These are phyloP conservation scores for Gasterosteus nipponicus DNA, from an alignment of 2,113 vertebrate genomes.

Conservation along the genomic window DNA sequence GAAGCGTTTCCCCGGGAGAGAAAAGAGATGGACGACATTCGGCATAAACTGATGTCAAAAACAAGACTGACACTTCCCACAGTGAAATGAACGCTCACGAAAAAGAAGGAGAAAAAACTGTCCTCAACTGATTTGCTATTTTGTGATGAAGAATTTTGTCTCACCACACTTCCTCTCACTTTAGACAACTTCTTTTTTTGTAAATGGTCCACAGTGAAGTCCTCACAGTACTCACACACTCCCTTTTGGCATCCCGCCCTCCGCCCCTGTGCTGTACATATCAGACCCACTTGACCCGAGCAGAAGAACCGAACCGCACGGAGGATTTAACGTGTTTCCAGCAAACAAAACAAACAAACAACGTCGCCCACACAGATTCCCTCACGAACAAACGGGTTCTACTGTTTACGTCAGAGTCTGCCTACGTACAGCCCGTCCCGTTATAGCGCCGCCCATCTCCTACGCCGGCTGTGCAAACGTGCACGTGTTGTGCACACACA, in stretches of 20 bases:
- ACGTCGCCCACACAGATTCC: constrained; percentile 42
- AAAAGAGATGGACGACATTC: constrained; percentile 63
- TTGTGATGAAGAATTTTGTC: constrained; percentile 77
- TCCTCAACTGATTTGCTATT: constrained; percentile 70
- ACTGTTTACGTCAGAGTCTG: constrained; percentile 61
- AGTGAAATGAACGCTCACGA: constrained; percentile 57
- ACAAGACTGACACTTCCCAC: constrained; percentile 52
- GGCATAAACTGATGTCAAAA: constrained; percentile 66
- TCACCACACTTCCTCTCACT: constrained; percentile 75
- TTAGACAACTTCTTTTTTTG: constrained; percentile 44
- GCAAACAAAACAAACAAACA: constrained; percentile 5
- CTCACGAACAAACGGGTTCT: constrained; percentile 44
- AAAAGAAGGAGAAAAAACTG: constrained; percentile 40
- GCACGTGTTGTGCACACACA: constrained; percentile 19
- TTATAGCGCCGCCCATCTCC: constrained; percentile 41
- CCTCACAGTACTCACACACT: constrained; percentile 63
- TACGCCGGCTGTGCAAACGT: constrained; percentile 14
- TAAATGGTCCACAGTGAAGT: constrained; percentile 50
- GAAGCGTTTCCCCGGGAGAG: constrained; percentile 52
- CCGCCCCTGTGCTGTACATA: constrained; percentile 80
- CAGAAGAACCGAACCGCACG: constrained; percentile 53
- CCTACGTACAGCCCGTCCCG: constrained; percentile 6
- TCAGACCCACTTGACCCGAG: constrained; percentile 73
- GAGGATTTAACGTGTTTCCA: constrained; percentile 32
- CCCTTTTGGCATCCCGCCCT: constrained; percentile 58